Evolutionary conservation across 2,888 invertebrate genomes (phyloP), one percentile per base, ranked within the genome.

Genomic region (Acrocyrtus sp.): DNA sequence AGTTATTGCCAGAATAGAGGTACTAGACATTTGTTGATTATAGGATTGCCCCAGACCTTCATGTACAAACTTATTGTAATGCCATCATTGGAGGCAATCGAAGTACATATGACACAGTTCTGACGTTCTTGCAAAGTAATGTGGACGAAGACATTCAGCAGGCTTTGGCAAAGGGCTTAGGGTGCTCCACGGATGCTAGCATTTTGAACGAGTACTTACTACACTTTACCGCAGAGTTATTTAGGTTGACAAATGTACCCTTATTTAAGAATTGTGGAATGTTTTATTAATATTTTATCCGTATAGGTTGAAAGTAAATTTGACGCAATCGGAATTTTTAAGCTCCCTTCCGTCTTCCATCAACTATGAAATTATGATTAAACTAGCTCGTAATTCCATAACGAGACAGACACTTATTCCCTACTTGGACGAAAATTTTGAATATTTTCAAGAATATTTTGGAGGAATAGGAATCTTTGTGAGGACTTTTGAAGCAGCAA

Each of bases 1-100:
- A 27, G 26, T 27, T 17, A 43, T n/a, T 24, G 19, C 1, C n/a
- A n/a, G n/a, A n/a, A n/a, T n/a, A n/a, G n/a, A n/a, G n/a, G n/a
- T n/a, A 34, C 17, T 17, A 15, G 27, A 24, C 17, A 17, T 29
- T 5, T 15, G 48, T 48, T 21, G 22, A n/a, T 39, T 43, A 2
- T 27, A 78, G 78, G n/a, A 60, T 78, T 27, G 65, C 74, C 1
- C 21, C 76, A 1, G 76, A 78, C 27, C 24, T 73, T 10, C 76
- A 72, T 22, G 19, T 56, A 4, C 63, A 56, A 21, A 27, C 61
- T 1, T 72, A 69, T 21, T 78, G 78, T 53, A 51, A 62, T 26
- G 72, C 69, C 24, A 54, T 74, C 21, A 68, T 56, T 57, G 72
- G 57, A 3, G 61, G 61, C 15, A 54, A 60, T 4, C 27, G 26